Evolutionary conservation across 2,113 vertebrate species (phyloP).

Genomic region (Ondatra zibethicus): DNA sequence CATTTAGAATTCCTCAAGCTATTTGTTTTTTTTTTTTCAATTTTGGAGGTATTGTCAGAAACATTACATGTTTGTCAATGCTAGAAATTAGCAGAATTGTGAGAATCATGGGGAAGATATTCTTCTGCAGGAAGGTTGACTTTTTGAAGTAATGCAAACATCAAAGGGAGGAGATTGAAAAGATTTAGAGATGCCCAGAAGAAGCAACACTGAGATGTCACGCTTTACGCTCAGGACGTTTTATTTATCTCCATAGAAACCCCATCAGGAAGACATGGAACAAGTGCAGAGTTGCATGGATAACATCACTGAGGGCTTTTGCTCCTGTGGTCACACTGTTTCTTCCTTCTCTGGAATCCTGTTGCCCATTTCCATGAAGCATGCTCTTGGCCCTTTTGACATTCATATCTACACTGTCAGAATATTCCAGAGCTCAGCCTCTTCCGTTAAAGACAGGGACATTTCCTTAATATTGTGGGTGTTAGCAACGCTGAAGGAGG

Average conservation of each 20-base stretch:
- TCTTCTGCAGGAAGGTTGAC: background rate
- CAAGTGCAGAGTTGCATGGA: background rate
- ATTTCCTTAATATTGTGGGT: conserved; percentile 25
- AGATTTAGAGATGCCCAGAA: background rate
- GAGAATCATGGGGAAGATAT: background rate
- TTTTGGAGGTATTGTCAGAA: conserved; percentile 14
- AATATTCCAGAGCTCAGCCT: conserved; percentile 47
- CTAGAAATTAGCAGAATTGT: background rate
- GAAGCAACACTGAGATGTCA: background rate
- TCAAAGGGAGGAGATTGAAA: background rate
- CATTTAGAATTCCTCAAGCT: conserved; percentile 25
- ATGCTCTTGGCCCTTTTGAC: conserved; percentile 32
- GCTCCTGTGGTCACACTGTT: background rate
- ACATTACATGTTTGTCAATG: conserved; percentile 23
- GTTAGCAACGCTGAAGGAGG: background rate
- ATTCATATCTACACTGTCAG: background rate
- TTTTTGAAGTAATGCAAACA: background rate
- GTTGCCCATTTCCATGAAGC: background rate
- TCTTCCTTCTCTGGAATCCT: background rate
- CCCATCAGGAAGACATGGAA: background rate
- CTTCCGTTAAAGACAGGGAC: conserved; percentile 45
- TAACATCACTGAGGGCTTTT: background rate
- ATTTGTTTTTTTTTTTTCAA: conserved; percentile 5
- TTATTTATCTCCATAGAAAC: background rate
- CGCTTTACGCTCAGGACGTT: background rate